Evolutionary conservation across 2,797 vertebrate species (phyloP).

Genomic region (Sphaeramia orbicularis): DNA sequence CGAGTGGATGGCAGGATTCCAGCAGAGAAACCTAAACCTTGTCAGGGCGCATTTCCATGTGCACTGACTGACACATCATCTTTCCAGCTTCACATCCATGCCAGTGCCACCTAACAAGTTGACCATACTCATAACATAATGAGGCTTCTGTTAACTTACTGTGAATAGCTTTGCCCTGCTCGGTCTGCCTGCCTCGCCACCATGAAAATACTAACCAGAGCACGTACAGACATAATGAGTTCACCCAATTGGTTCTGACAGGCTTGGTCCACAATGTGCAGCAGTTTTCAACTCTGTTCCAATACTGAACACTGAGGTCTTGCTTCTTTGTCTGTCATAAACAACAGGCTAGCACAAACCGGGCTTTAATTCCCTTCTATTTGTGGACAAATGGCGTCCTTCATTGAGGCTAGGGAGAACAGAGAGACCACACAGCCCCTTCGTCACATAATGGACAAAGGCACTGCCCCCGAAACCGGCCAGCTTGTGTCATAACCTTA

Average conservation of each 20-base stretch:
- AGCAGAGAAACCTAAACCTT: constrained; percentile 17
- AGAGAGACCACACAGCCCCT: constrained; percentile 76
- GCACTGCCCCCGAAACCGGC: constrained; percentile 48
- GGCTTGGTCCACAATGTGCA: constrained; percentile 57
- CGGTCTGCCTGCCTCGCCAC: constrained; percentile 23
- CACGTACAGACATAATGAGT: constrained; percentile 38
- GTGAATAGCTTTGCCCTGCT: constrained; percentile 41
- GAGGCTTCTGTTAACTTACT: constrained; percentile 48
- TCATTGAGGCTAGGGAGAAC: constrained; percentile 65
- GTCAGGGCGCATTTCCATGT: constrained; percentile 13
- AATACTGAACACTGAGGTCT: constrained; percentile 62
- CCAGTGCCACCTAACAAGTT: constrained; percentile 36
- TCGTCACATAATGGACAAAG: constrained; percentile 77
- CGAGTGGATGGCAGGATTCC: constrained; percentile 22
- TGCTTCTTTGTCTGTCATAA: constrained; percentile 68
- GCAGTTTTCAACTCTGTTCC: constrained; percentile 57
- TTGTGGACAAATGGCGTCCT: constrained; percentile 67
- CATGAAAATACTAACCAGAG: constrained; percentile 28
- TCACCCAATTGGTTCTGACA: constrained; percentile 75
- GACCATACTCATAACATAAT: constrained; percentile 55
- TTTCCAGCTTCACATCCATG: constrained; percentile 33
- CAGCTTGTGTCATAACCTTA: constrained; percentile 79
- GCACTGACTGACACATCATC: constrained; percentile 26
- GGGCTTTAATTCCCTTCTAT: constrained; percentile 66
- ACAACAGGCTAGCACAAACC: constrained; percentile 71